Conservation (phyloP, 1,140 invertebrate species). For the Sesamia nonagrioides region DNA sequence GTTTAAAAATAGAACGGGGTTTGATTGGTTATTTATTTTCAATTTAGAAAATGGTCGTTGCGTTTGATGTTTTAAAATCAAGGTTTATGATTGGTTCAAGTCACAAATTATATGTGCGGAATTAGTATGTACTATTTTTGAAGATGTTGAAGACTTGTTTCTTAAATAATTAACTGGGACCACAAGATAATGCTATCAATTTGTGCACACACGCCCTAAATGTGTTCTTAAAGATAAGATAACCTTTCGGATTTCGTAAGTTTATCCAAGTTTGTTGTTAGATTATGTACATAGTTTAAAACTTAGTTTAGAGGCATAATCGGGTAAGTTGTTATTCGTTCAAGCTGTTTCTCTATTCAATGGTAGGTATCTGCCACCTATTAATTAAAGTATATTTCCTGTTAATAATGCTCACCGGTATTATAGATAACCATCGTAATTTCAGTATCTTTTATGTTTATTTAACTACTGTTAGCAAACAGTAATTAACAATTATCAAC, state of each 20-base stretch:
- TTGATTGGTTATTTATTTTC: neutral
- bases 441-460: neutral
- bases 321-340: no score
- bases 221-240: conserved; percentile 7
- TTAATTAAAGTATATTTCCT: neutral
- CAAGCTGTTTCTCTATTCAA: no score
- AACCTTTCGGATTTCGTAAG: neutral
- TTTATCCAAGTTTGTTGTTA: conserved; percentile 14
- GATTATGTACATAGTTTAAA: neutral
- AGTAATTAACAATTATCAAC: conserved; percentile 6
- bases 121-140: no score
- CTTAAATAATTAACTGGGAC: neutral
- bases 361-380: no score
- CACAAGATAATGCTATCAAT: conserved; percentile 11
- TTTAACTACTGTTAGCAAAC: neutral
- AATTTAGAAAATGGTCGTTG: neutral
- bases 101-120: no score
- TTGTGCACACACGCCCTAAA: neutral
- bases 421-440: neutral
- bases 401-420: neutral
- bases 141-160: no score
- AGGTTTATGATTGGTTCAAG: neutral
- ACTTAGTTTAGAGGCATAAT: neutral
- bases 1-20: conserved; percentile 2
- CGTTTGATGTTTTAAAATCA: neutral